Percentiles rank a stretch among this genome's conserved stretches.
phyloP scores from a whole-genome alignment of 2,797 vertebrate species.

The Meda fulgida region DNA sequence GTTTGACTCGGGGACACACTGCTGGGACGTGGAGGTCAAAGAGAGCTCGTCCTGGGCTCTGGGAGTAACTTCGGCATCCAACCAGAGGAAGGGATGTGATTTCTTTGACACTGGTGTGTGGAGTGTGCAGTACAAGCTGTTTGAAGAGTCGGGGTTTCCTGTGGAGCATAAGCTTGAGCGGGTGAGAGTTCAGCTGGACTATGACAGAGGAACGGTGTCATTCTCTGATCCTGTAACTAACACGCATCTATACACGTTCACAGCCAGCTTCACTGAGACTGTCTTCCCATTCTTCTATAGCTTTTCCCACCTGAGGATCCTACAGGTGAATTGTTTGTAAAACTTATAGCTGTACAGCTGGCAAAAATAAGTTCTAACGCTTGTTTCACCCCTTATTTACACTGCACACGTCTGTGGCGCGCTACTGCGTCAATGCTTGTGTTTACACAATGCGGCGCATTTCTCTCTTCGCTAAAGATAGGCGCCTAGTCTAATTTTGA shows the following conservation, averaged over 20 bases:
- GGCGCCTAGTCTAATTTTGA: no score
- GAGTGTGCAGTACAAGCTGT: neutral
- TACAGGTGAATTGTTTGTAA: neutral
- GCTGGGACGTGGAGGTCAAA: constrained; percentile 9
- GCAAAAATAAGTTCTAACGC: neutral
- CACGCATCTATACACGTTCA: neutral
- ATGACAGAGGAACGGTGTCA: neutral
- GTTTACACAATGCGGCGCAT: no score
- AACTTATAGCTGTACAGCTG: neutral
- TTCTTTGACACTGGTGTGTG: constrained; percentile 5
- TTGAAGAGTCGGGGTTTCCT: neutral
- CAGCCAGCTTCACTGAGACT: neutral
- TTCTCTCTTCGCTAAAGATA: no score
- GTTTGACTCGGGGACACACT: constrained; percentile 15
- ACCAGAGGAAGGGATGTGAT: constrained; percentile 4
- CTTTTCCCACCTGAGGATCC: neutral
- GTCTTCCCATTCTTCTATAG: constrained; percentile 18
- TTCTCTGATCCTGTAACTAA: constrained; percentile 10
- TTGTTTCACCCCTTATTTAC: no score
- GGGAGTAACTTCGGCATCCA: neutral
- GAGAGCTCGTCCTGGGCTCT: neutral
- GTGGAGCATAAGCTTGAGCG: neutral
- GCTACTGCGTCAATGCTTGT: no score
- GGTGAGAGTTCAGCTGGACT: constrained; percentile 2
- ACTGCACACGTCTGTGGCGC: no score